Evolutionary conservation across 37 sponge, comb jelly and placozoan genomes (phyloP), one percentile per base, ranked within the genome.

Genomic region (Haliclona indistincta): DNA sequence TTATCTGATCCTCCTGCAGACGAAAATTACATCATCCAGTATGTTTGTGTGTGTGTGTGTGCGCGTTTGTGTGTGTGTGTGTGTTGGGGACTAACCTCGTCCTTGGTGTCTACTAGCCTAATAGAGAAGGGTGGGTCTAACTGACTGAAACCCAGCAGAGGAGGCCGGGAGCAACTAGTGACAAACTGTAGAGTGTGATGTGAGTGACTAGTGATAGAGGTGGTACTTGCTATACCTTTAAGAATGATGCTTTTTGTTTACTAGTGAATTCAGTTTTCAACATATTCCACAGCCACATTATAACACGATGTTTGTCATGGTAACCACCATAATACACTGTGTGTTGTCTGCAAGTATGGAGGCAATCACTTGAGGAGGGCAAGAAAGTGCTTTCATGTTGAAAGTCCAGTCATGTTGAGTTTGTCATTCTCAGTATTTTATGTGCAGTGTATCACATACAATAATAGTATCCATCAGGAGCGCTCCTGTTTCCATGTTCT

Each of bases 281-380:
- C n/a, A 95, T 82, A 32, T 99, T 97, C 99, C 99, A 99, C 17
- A 99, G 83, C 99, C 99, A 99, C 26, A 61, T 40, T 35, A 99
- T 89, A 25, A 99, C 94, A 38, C 75, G 70, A 69, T 99, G 99
- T 4, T 51, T 69, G 47, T 73, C 78, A 81, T 96, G 97, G 80
- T 90, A 99, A 4, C 99, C 99, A 49, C 96, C 99, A 75, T 74
- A 79, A 67, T 99, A 99, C 39, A 79, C 70, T 2, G 86, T 86
- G 51, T 95, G 76, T 33, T 77, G 84, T 78, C 89, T 95, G 25
- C 22, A 20, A 25, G 28, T 58, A 20, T 58, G 28, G 7, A 20
- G 15, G 15, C 15, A 15, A 47, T 47, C 51, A 47, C 13, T 47
- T 15, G 15, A 15, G 51, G 10, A 47, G 51, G 15, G 10, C 51